Evolutionary conservation across 2,888 invertebrate species (phyloP).

Genomic region (Heliconius erato): DNA sequence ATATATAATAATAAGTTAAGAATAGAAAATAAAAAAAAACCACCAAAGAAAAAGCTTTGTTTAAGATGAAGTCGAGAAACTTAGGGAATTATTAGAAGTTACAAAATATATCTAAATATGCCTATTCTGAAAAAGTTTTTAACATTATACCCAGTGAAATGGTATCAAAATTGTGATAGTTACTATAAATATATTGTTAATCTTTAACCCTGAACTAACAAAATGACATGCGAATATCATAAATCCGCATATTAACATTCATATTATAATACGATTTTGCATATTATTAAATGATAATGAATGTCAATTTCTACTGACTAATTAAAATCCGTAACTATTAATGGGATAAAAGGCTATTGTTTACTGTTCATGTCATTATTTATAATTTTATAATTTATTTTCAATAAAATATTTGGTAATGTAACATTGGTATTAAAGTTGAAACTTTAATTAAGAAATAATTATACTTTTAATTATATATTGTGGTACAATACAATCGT

Average conservation of each 20-base stretch:
- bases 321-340: background rate
- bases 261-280: background rate
- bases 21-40: too few species aligned
- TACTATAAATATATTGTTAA: background rate
- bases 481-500: background rate
- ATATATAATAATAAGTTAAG: too few species aligned
- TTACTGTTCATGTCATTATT: background rate
- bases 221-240: background rate
- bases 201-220: background rate
- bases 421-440: background rate
- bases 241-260: background rate
- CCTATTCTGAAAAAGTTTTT: too few species aligned
- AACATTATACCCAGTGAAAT: too few species aligned
- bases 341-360: background rate
- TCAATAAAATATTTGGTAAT: background rate
- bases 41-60: too few species aligned
- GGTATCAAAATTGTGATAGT: too few species aligned
- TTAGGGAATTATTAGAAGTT: too few species aligned
- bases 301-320: background rate
- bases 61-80: too few species aligned
- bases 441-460: background rate
- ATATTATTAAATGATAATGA: background rate
- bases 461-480: background rate
- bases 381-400: background rate
- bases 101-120: too few species aligned